Base-by-base conservation (phyloP, 2,888 invertebrate genomes). In the Mycalesis mineus region DNA sequence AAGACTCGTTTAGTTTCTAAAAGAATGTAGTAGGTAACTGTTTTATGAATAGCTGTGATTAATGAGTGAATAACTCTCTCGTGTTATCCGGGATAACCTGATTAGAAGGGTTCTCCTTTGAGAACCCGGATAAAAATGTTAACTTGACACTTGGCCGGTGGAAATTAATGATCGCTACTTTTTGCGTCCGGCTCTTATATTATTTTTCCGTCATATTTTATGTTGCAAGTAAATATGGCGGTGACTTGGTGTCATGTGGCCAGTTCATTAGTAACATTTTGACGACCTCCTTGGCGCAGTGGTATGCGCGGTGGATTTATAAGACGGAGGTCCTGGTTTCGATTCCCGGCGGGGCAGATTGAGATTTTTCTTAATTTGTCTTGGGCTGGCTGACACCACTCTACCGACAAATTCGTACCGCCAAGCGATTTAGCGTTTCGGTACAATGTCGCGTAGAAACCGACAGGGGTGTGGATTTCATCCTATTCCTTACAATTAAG, bases 41-140 rank as follows among this genome's bases (percentile, higher is more conserved):
- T 63, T 55, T 65, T 65, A 67, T 66, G 67, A 69, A 68, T 65
- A 64, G 55, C 50, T 51, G 55, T 66, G 70, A 69, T 70, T 68
- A 66, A 70, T 66, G 70, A 70, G 54, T 41, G 15, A 57, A 57
- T 64, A 65, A 65, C 66, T 68, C 67, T 68, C 67, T 66, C 63
- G 62, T 65, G 70, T 71, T 66, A 69, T 66, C 65, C 66, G 64
- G 58, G 63, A 69, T 71, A 68, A 68, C 66, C 64, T 64, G 68
- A 71, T 72, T 69, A 71, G 64, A 68, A 70, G 62, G 63, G 62
- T 68, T 66, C 59, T 63, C 65, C 64, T 65, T 66, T 58, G 56
- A 64, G 63, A 67, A 64, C 56, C 62, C 57, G 60, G 58, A 62
- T 65, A 64, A 65, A 65, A 64, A 63, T 64, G 60, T 66, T 62